phyloP scores from a whole-genome alignment of 2,888 invertebrate genomes.

The Romanomermis culicivorax region DNA sequence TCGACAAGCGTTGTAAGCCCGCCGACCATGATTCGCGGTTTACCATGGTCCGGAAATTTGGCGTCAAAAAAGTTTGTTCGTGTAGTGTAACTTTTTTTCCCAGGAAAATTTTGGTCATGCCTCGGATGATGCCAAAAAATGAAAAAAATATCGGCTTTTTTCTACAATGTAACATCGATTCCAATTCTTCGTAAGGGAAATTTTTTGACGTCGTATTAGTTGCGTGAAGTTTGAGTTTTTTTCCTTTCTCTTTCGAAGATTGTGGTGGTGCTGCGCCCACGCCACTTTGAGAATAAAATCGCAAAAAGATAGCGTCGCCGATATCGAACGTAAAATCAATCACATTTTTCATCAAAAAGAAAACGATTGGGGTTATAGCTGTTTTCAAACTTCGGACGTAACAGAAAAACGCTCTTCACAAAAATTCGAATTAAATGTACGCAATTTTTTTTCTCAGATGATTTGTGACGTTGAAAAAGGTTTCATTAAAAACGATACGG shows the following conservation, averaged over 20 bases:
- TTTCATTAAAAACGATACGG: constrained; percentile 61
- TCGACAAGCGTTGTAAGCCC: constrained; percentile 54
- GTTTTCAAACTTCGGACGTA: constrained; percentile 79
- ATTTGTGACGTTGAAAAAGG: constrained; percentile 71
- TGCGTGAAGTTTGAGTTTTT: constrained; percentile 6
- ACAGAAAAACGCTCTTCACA: constrained; percentile 14
- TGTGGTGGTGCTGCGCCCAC: constrained; percentile 89
- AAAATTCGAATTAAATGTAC: no score
- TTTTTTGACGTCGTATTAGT: neutral
- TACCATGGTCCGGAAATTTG: constrained; percentile 51
- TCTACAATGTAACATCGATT: constrained; percentile 88
- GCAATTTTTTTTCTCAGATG: constrained; percentile 33
- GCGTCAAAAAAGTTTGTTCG: neutral
- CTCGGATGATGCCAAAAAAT: constrained; percentile 51
- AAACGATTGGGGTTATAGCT: constrained; percentile 80
- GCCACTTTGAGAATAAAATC: constrained; percentile 58
- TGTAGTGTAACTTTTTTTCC: neutral
- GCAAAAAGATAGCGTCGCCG: constrained; percentile 14
- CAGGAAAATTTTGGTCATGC: constrained; percentile 90
- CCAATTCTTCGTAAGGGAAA: constrained; percentile 51
- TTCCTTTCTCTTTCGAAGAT: constrained; percentile 30
- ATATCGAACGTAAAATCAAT: constrained; percentile 42
- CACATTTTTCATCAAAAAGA: constrained; percentile 85
- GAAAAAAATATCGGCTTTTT: constrained; percentile 36
- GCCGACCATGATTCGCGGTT: constrained; percentile 73